A percentile compares a stretch with the other conserved stretches of the same genome.
phyloP scores from a whole-genome alignment of 2,113 vertebrate genomes.

The Delphinus delphis region DNA sequence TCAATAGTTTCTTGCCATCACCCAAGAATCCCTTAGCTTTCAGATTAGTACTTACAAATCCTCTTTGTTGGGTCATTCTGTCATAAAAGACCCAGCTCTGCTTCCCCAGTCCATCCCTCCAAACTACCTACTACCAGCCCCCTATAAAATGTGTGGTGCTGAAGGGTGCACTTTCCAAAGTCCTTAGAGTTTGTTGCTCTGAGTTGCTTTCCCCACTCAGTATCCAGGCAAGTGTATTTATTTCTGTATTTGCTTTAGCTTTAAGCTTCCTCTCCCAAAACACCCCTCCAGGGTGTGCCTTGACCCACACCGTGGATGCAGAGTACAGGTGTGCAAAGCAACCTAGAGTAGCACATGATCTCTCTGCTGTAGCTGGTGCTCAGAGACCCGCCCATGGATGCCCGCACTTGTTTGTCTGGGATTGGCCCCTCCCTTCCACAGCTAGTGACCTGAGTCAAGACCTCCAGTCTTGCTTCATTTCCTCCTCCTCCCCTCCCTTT shows the following conservation, averaged over 20 bases:
- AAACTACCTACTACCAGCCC: background rate
- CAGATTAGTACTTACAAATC: background rate
- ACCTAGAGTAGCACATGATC: background rate
- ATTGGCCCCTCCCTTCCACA: too few species aligned
- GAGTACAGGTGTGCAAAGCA: rapidly evolving
- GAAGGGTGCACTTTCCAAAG: background rate
- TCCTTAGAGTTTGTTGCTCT: background rate
- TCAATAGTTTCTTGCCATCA: background rate
- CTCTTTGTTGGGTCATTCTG: background rate
- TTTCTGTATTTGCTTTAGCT: background rate
- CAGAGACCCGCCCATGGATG: background rate
- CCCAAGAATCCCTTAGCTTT: too few species aligned
- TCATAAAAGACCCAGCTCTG: background rate
- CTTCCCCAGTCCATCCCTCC: rapidly evolving
- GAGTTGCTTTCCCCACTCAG: background rate
- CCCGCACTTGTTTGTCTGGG: background rate
- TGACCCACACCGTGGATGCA: rapidly evolving
- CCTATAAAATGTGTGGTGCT: rapidly evolving
- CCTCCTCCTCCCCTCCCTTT: background rate
- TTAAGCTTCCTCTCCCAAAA: too few species aligned
- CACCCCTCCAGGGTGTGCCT: too few species aligned
- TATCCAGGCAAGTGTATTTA: background rate
- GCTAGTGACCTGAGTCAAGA: background rate
- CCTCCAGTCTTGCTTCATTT: background rate
- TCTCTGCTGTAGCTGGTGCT: background rate